Base-by-base conservation (phyloP, 35 echinoderm and acorn worm genomes). In the Heliocidaris tuberculata region DNA sequence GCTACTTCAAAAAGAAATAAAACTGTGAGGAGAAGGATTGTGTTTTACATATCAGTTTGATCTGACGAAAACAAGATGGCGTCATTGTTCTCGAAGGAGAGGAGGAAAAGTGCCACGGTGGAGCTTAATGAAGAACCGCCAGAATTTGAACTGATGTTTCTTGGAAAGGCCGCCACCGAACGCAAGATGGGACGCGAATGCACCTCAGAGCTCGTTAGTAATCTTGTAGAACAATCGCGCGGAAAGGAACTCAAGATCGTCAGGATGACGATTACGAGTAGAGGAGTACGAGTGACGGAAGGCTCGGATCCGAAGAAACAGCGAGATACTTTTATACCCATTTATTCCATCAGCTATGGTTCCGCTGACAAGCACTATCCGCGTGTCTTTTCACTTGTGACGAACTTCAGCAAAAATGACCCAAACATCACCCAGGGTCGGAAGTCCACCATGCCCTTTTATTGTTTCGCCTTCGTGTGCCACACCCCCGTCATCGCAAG, bases 331-430 rank as follows among this genome's bases (percentile, higher is more conserved):
- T 99, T 99, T 59, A 95, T 99, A 12, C 98, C 98, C 16, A 99
- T 99, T 32, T 97, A 99, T 70, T 94, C 94, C 13, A 94, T 99
- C 59, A 97, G 95, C 8, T 99, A 99, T 47, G 98, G 98, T 2
- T 89, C 97, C 17, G 98, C 96, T 1, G 98, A 99, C 70, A 96
- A 96, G 32, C 59, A 52, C 31, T 96, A 97, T 49, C 86, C 95
- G n/a, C 93, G 95, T 29, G 97, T 99, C 11, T 99, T 99, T 32
- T 96, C 97, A 10, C 96, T 99, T 59, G 95, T 99, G 2, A 97
- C 97, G 32, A 99, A 95, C 30, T 95, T 95, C 89, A 86, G 94
- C 92, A 94, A 94, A 31, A 71, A 91, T 31, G 91, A 93, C n/a
- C 91, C 91, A 13, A 59, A 49, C 91, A 93, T 93, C 50, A 48